Evolutionary conservation across 2,113 vertebrate genomes (phyloP).

Genomic region (Alligator mississippiensis): DNA sequence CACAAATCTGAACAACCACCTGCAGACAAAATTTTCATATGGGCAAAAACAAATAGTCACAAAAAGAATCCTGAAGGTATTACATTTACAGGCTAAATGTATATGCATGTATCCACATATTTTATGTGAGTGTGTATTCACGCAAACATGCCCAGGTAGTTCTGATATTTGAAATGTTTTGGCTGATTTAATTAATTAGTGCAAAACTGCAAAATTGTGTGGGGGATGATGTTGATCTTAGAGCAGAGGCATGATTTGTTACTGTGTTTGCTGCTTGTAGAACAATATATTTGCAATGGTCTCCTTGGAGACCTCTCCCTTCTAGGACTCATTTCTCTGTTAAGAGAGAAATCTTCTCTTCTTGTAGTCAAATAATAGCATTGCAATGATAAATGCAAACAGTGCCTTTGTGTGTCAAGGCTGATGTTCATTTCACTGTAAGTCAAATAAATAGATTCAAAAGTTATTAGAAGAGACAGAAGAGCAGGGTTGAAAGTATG

Average conservation of each 20-base stretch:
- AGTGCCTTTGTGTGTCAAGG: background rate
- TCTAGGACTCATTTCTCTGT: background rate
- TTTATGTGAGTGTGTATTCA: background rate
- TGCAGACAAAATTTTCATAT: slow-evolving; percentile 12
- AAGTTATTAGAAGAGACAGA: background rate
- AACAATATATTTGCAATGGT: background rate
- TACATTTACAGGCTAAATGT: background rate
- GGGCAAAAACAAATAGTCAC: background rate
- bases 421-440: background rate
- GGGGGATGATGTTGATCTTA: background rate
- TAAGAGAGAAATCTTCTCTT: background rate
- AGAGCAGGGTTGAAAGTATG: background rate
- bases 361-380: background rate
- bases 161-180: background rate
- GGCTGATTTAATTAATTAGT: background rate
- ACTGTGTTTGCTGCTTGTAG: background rate
- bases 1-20: background rate
- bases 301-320: background rate
- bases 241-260: background rate
- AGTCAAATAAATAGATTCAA: background rate
- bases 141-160: background rate
- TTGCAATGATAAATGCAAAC: background rate
- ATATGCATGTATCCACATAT: background rate
- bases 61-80: background rate
- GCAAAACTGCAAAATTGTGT: background rate